phyloP scores from a whole-genome alignment of 2,888 invertebrate genomes.

The Euproctis similis region DNA sequence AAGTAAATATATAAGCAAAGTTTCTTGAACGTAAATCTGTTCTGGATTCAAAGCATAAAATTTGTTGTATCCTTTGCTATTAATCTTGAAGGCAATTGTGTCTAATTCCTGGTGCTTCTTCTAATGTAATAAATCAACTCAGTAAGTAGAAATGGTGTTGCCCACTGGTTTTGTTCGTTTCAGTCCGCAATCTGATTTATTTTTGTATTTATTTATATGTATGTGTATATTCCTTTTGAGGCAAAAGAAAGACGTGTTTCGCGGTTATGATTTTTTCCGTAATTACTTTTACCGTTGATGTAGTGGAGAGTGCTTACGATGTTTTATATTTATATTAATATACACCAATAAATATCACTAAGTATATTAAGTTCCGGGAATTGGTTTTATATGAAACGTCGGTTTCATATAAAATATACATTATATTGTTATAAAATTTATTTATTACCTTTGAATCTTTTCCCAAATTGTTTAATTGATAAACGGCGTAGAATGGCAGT shows the following conservation, averaged over 20 bases:
- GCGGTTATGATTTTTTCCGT: background rate
- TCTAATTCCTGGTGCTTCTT: slow-evolving; percentile 54
- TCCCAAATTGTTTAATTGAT: no score
- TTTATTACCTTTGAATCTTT: no score
- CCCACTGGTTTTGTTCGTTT: slow-evolving; percentile 15
- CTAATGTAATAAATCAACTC: slow-evolving; percentile 54
- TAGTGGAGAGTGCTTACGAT: no score
- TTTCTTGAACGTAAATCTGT: slow-evolving; percentile 33
- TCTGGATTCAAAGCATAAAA: slow-evolving; percentile 43
- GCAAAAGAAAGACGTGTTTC: background rate
- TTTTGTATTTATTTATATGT: slow-evolving; percentile 14
- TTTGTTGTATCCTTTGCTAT: slow-evolving; percentile 46
- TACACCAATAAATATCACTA: no score
- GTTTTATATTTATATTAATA: no score
- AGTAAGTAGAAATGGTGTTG: slow-evolving; percentile 29
- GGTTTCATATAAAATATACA: no score
- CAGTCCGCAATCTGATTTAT: slow-evolving; percentile 13
- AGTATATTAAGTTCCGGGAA: no score
- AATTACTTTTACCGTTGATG: no score
- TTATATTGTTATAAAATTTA: no score
- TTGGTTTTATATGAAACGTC: no score
- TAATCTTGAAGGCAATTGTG: slow-evolving; percentile 59
- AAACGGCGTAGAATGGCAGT: no score
- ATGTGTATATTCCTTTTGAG: slow-evolving; percentile 9
- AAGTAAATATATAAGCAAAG: slow-evolving; percentile 13